Percentiles rank a stretch among this genome's conserved stretches.
Conservation (phyloP, 35 echinoderm and acorn worm species). For the Ophiothrix spiculata region DNA sequence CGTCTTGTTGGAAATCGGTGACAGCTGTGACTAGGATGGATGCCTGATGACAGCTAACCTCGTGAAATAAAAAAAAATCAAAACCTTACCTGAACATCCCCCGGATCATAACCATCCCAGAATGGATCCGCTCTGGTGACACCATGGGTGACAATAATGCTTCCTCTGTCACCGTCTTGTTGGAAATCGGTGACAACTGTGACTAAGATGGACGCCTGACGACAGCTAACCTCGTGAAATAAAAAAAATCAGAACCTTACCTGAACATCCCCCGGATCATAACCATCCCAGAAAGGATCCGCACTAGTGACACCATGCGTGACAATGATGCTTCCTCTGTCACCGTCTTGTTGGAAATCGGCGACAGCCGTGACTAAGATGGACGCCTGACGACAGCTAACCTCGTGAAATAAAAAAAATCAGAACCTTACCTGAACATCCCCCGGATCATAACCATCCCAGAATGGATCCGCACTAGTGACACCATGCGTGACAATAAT, state of each 20-base stretch:
- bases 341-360: slow-evolving; percentile 71
- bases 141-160: slow-evolving; percentile 57
- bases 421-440: slow-evolving; percentile 79
- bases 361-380: slow-evolving; percentile 75
- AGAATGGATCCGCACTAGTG: slow-evolving; percentile 62
- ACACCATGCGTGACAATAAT: slow-evolving; percentile 64
- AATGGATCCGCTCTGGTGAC: slow-evolving; percentile 64
- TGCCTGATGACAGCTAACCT: slow-evolving; percentile 56
- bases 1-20: slow-evolving; percentile 75
- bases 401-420: no score
- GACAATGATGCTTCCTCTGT: slow-evolving; percentile 50
- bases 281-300: slow-evolving; percentile 85
- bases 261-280: slow-evolving; percentile 68
- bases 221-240: slow-evolving; percentile 65
- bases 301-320: slow-evolving; percentile 54
- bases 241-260: no score
- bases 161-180: slow-evolving; percentile 48
- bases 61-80: no score
- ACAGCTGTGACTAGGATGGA: slow-evolving; percentile 75
- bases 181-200: slow-evolving; percentile 83
- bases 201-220: slow-evolving; percentile 58
- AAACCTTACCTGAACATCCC: slow-evolving; percentile 72
- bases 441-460: slow-evolving; percentile 74
- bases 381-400: slow-evolving; percentile 56
- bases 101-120: slow-evolving; percentile 81